Conservation (phyloP, 2,888 invertebrate genomes). For the Drosophila monieri region DNA sequence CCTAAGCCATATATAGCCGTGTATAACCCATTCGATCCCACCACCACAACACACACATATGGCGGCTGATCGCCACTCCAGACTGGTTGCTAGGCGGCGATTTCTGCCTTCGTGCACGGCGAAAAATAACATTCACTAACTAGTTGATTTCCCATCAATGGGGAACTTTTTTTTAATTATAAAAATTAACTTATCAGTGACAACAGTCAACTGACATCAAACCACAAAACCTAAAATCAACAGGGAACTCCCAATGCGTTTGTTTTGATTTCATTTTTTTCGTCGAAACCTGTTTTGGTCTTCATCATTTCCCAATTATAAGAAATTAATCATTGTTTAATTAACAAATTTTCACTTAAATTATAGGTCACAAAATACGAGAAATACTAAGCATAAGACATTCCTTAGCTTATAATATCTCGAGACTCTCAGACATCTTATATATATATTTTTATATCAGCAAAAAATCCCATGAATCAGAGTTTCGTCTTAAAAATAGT, state of each 20-base stretch:
- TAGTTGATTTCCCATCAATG: constrained; percentile 1
- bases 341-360: background rate
- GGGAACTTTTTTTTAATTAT: constrained; percentile 1
- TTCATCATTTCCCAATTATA: background rate
- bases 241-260: background rate
- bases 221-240: background rate
- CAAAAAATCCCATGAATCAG: background rate
- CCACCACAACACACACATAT: constrained; percentile 1
- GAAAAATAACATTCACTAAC: background rate
- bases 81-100: constrained; percentile 29
- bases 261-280: background rate
- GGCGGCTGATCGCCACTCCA: constrained; percentile 7
- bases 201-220: constrained; percentile 4
- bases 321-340: background rate
- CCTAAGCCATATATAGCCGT: background rate
- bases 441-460: too few species aligned
- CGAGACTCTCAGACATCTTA: too few species aligned
- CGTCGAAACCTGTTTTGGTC: background rate
- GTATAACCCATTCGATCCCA: constrained; percentile 9
- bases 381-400: background rate
- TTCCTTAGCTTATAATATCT: too few species aligned
- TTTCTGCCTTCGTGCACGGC: constrained; percentile 1
- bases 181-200: constrained; percentile 10
- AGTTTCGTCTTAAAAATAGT: background rate
- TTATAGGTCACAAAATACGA: background rate